Conservation (phyloP, 2,113 vertebrate species). For the Gopherus flavomarginatus region DNA sequence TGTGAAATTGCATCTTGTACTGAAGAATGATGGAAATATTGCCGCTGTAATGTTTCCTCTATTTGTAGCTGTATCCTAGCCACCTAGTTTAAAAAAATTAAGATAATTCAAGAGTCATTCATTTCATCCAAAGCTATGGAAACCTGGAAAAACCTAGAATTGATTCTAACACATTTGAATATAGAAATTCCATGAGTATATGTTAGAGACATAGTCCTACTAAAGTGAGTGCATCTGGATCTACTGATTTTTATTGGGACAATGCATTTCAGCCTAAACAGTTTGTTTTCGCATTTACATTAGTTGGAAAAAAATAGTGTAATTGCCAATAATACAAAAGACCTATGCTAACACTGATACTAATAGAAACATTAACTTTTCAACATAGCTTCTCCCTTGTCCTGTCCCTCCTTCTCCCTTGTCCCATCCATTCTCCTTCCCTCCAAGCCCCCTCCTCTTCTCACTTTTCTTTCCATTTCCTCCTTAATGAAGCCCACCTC, state of each 20-base stretch:
- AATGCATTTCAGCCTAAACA: background rate
- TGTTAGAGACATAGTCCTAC: background rate
- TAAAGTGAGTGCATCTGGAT: background rate
- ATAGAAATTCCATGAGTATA: background rate
- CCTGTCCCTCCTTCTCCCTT: background rate
- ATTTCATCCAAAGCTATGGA: background rate
- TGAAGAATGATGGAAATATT: constrained; percentile 92
- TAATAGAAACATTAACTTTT: background rate
- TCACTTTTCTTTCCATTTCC: too few species aligned
- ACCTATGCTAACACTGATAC: background rate
- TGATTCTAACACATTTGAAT: background rate
- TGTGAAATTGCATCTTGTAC: constrained; percentile 91
- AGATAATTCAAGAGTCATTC: background rate
- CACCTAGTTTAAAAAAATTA: constrained; percentile 81
- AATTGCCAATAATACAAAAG: background rate
- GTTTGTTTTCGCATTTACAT: background rate
- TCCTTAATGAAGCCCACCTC: too few species aligned
- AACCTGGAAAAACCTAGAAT: background rate
- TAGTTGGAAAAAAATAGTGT: background rate
- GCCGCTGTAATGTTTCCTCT: constrained; percentile 90
- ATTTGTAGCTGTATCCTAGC: constrained; percentile 97
- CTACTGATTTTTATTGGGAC: accelerated
- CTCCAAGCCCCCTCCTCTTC: too few species aligned
- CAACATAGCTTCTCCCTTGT: background rate
- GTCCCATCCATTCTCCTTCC: too few species aligned